phyloP scores from a whole-genome alignment of 1,140 invertebrate species.

The Hyles vespertilio region DNA sequence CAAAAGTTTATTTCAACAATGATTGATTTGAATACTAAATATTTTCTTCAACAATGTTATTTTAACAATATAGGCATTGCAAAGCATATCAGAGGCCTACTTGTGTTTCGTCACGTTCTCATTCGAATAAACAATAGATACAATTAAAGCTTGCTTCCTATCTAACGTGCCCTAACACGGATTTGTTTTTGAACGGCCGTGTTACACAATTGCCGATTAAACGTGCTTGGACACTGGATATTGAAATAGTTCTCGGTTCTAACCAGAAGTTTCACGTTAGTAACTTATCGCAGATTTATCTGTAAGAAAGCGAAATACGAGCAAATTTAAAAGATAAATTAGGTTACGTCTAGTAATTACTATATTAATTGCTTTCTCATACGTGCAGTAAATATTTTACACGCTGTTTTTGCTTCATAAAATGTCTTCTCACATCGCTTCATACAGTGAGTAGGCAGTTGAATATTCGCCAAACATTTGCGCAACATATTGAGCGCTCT shows the following conservation, averaged over 20 bases:
- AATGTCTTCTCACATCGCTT: too few species aligned
- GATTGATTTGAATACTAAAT: not conserved
- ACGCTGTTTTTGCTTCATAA: too few species aligned
- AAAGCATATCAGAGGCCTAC: too few species aligned
- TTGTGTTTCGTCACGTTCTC: too few species aligned
- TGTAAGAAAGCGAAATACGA: not conserved
- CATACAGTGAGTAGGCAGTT: not conserved
- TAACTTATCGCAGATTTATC: too few species aligned
- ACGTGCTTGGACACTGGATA: conserved; percentile 8
- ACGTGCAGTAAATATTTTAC: too few species aligned
- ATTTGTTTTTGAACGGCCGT: conserved; percentile 21
- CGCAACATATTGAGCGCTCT: conserved; percentile 16
- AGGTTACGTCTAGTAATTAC: too few species aligned
- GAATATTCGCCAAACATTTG: conserved; percentile 2
- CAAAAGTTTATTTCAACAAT: too few species aligned
- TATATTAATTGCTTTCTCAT: too few species aligned
- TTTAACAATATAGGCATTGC: not conserved
- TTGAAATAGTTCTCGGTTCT: conserved; percentile 3
- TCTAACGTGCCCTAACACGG: conserved; percentile 53
- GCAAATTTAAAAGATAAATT: not conserved
- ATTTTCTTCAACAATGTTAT: not conserved
- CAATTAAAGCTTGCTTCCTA: conserved; percentile 47
- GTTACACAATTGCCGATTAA: conserved; percentile 16
- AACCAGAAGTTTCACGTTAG: not conserved
- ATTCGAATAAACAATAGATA: conserved; percentile 11